Evolutionary conservation across 2,797 vertebrate species (phyloP), one percentile per base, ranked within the genome.

Genomic region (Sphaeramia orbicularis): DNA sequence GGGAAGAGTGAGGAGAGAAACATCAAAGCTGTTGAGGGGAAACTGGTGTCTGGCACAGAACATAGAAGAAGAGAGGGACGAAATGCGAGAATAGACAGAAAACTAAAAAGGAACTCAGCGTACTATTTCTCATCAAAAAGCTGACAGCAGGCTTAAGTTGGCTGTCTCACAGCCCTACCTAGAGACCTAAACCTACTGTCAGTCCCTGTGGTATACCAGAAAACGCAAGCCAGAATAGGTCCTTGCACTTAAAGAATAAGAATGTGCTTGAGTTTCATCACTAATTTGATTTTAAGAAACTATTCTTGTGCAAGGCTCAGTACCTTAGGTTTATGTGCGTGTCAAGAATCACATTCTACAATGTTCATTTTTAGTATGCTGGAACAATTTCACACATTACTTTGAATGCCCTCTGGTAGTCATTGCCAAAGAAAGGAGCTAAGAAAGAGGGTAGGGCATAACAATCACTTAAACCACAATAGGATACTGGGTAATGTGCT

Each of bases 1-100:
- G 51, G 55, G 65, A 86, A 77, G 76, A 45, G 69, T 27, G 51
- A 72, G 64, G 63, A 76, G 73, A 72, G 76, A 82, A 86, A 85
- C 88, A 88, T 90, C 86, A 89, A 86, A 88, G 89, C 72, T 67
- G 51, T 44, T 63, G 56, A 77, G 64, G 64, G 64, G 56, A 57
- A 84, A 84, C 82, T 51, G 45, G 40, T 77, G 74, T 73, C 73
- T 83, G 67, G 65, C 56, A 66, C 38, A 59, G 51, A 48, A 76
- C 59, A 62, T 72, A 74, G 57, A 63, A 44, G 27, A 61, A 65
- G 38, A 66, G 43, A 53, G 40, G 65, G 13, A 52, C 43, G 68
- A 52, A 69, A 41, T 19, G 58, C 67, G 66, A 19, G 36, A 38
- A 53, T 3, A 36, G 60, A 43, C 14, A 10, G 41, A 40, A 67